Evolutionary conservation across 1,140 invertebrate genomes (phyloP), one percentile per base, ranked within the genome.

Genomic region (Meteorus sp.): DNA sequence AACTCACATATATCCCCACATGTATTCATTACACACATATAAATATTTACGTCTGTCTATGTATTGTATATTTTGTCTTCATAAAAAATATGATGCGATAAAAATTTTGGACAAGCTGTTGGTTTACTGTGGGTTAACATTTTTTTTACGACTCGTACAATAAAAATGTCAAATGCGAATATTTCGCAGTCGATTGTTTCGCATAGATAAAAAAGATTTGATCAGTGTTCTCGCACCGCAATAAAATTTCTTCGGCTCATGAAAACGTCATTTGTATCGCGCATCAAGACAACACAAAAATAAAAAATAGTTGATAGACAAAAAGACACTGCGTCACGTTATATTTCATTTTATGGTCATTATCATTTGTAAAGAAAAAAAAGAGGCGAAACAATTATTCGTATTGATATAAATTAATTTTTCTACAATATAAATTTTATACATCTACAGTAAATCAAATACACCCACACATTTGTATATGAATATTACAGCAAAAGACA

Each of bases 51-150:
- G 29, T 5, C 29, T 31, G 29, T 31, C 9, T 31, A 31, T 31
- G 4, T 9, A 31, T 4, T 31, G 31, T 31, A 7, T 4, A 5
- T n/a, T 31, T 20, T 11, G 2, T 2, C 13, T 31, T 25, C 23
- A 8, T n/a, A 47, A 43, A 59, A 59, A 60, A 60, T 60, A 60
- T 51, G 58, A 60, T 35, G 51, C 15, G 48, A 60, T 60, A 60
- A 60, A 60, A 20, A 47, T 53, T 20, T 29, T 22, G 22, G 13
- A 33, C 44, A 41, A 31, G 39, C 29, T 17, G 19, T 19, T 33
- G 31, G 37, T 25, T n/a, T n/a, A n/a, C n/a, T n/a, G 19, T 29
- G 13, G 17, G 4, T 27, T 19, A 31, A 45, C 19, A 25, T 43
- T 56, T 44, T 57, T 57, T 59, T 59, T 59, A 59, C 29, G 48